phyloP scores from a whole-genome alignment of 1,140 invertebrate species.

The Drosophila tani region DNA sequence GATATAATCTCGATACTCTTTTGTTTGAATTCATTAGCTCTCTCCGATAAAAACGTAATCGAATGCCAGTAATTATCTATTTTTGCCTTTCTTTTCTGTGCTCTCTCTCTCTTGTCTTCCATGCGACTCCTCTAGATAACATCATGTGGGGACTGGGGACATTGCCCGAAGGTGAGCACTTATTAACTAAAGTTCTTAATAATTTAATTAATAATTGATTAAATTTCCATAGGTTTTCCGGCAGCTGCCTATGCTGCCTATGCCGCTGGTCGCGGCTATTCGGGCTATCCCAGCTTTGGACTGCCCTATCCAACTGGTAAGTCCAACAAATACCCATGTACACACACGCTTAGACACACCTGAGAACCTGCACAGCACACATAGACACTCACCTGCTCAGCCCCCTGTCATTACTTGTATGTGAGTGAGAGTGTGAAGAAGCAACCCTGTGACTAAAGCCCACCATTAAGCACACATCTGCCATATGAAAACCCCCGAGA shows the following conservation, averaged over 20 bases:
- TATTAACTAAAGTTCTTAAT: accelerated
- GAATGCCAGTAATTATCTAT: slow-evolving; percentile 69
- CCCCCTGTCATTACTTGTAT: slow-evolving; percentile 33
- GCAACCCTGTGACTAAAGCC: slow-evolving; percentile 45
- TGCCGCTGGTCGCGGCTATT: slow-evolving; percentile 96
- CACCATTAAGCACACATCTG: slow-evolving; percentile 6
- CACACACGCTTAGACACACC: slow-evolving; percentile 21
- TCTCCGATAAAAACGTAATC: slow-evolving; percentile 38
- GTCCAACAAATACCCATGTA: slow-evolving; percentile 60
- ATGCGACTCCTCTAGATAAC: slow-evolving; percentile 89
- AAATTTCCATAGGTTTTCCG: slow-evolving; percentile 91
- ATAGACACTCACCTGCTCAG: slow-evolving; percentile 16
- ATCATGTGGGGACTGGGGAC: slow-evolving; percentile 99
- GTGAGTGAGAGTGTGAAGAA: slow-evolving; percentile 60
- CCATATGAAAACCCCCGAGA: slow-evolving; percentile 40
- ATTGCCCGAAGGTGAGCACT: slow-evolving; percentile 96
- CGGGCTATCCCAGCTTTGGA: slow-evolving; percentile 98
- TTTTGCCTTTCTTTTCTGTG: slow-evolving; percentile 68
- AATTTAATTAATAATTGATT: not conserved
- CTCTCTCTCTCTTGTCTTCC: slow-evolving; percentile 54
- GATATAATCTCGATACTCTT: slow-evolving; percentile 54
- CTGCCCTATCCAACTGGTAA: slow-evolving; percentile 98
- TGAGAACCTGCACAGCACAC: slow-evolving; percentile 15
- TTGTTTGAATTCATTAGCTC: slow-evolving; percentile 46
- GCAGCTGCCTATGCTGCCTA: slow-evolving; percentile 96